Evolutionary conservation across 1,140 invertebrate genomes (phyloP), one percentile per base, ranked within the genome.

Genomic region (Solenopsis invicta): DNA sequence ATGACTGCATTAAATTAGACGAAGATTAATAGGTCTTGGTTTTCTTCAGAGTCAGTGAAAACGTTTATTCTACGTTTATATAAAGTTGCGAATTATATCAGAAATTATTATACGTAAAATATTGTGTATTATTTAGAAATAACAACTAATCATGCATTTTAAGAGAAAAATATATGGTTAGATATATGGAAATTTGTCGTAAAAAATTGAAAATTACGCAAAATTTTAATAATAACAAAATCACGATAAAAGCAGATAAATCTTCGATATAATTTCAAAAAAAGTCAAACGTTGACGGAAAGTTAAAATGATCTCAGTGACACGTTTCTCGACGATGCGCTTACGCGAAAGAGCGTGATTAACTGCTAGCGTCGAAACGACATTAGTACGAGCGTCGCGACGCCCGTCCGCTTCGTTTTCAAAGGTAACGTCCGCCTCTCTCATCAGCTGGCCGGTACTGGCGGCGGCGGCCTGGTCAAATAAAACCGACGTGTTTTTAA

Each of bases 401-500:
- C 72, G 90, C 37, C 45, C 56, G 76, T 56, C 37, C 62, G 59
- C 16, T 85, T 88, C 64, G 74, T 59, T 86, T 82, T 90, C 86
- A 69, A 85, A 84, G 69, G 80, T 82, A 82, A 82, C 24, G 86
- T 71, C 64, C 34, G n/a, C 52, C 86, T 54, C 29, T 61, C 59
- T 77, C 87, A 86, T 86, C 89, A 88, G 86, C 64, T 90, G 81
- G 62, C n/a, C 64, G 56, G 56, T 62, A 29, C 78, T 41, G 41
- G 54, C 34, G 74, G 54, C 75, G 56, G 29, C 29, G 29, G 90
- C 50, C 59, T 77, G 87, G 66, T 72, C 88, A 91, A 92, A 92
- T 92, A 91, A 91, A 92, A 92, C 87, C 88, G 72, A 88, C 90
- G 75, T 86, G 92, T 92, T 92, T 93, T 93, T 92, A 93, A 93